phyloP scores from a whole-genome alignment of 2,797 vertebrate species.

The Rhadinocentrus ornatus region DNA sequence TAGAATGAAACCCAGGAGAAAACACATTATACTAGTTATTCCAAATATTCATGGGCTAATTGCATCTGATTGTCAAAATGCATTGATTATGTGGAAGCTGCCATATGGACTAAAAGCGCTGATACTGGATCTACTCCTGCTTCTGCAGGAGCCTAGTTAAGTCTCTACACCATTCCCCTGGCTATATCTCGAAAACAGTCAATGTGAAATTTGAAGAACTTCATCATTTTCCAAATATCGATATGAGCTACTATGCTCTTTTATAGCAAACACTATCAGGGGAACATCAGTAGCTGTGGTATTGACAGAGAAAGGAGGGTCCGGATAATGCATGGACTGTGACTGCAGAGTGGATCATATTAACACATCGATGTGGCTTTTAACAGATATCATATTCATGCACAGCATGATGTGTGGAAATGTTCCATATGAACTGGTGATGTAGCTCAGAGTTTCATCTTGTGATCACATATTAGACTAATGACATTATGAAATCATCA shows the following conservation, averaged over 20 bases:
- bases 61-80: slow-evolving; percentile 66
- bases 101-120: slow-evolving; percentile 73
- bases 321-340: slow-evolving; percentile 70
- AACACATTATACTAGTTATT: slow-evolving; percentile 46
- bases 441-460: slow-evolving; percentile 67
- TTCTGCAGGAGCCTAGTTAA: slow-evolving; percentile 54
- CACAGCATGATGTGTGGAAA: slow-evolving; percentile 61
- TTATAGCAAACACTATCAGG: slow-evolving; percentile 72
- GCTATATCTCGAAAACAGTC: slow-evolving; percentile 57
- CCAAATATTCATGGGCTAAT: slow-evolving; percentile 60
- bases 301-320: slow-evolving; percentile 53
- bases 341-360: slow-evolving; percentile 78
- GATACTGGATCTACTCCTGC: slow-evolving; percentile 70
- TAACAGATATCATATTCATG: slow-evolving; percentile 77
- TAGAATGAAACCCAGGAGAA: slow-evolving; percentile 29
- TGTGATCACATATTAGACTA: slow-evolving; percentile 78
- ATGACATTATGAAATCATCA: slow-evolving; percentile 75
- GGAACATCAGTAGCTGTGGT: slow-evolving; percentile 55
- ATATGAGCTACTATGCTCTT: slow-evolving; percentile 60
- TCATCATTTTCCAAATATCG: slow-evolving; percentile 58
- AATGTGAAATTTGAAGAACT: slow-evolving; percentile 81
- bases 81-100: slow-evolving; percentile 71
- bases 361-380: slow-evolving; percentile 77
- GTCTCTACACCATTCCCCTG: slow-evolving; percentile 49
- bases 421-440: slow-evolving; percentile 68